A percentile compares a stretch with the other conserved stretches of the same genome.
Conservation (phyloP, 1,140 invertebrate species). For the Spodoptera frugiperda region DNA sequence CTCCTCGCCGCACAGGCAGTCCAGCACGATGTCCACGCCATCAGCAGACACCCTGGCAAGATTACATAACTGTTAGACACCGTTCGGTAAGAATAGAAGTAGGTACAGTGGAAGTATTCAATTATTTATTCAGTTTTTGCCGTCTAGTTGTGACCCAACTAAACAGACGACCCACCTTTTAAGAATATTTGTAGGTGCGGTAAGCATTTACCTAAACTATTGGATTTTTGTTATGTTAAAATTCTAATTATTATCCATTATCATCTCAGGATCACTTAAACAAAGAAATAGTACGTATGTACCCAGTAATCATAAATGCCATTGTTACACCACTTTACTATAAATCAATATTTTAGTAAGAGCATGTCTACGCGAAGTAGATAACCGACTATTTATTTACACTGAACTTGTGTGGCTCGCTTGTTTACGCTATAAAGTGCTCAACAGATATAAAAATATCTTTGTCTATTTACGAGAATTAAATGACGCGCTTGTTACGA, state of each 20-base stretch:
- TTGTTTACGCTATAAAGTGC: slow-evolving; percentile 79
- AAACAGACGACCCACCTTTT: too few species aligned
- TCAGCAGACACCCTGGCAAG: slow-evolving; percentile 89
- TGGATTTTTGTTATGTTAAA: too few species aligned
- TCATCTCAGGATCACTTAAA: not conserved
- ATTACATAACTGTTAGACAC: slow-evolving; percentile 11
- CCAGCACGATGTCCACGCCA: slow-evolving; percentile 95
- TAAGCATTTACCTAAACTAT: too few species aligned
- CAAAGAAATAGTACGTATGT: not conserved
- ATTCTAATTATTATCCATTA: too few species aligned
- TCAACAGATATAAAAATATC: slow-evolving; percentile 84
- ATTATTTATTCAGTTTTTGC: too few species aligned
- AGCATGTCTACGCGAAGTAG: slow-evolving; percentile 45
- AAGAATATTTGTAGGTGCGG: too few species aligned
- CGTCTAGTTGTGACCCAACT: too few species aligned
- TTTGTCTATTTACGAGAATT: slow-evolving; percentile 84
- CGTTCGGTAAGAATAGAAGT: too few species aligned
- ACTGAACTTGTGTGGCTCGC: slow-evolving; percentile 73
- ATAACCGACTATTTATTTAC: slow-evolving; percentile 77
- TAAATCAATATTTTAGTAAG: slow-evolving; percentile 24
- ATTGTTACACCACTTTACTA: slow-evolving; percentile 6
- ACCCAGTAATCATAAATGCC: not conserved
- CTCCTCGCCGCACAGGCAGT: slow-evolving; percentile 96
- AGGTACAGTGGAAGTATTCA: too few species aligned
- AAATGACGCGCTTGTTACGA: slow-evolving; percentile 79